These are phyloP conservation scores for Lepidurus apus DNA, from an alignment of 1,140 invertebrate genomes.

Conservation along the genomic window DNA sequence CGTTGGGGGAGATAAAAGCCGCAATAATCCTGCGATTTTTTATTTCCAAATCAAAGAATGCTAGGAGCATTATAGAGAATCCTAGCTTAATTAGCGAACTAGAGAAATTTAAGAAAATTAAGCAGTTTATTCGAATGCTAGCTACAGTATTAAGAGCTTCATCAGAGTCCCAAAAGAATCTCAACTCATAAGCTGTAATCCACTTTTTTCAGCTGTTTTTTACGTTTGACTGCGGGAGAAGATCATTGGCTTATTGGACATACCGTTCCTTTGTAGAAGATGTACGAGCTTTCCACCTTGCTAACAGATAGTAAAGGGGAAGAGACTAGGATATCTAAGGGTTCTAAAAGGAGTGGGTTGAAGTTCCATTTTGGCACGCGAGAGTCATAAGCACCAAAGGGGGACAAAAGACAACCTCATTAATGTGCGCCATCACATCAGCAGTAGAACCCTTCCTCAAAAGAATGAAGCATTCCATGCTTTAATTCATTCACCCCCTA, in stretches of 20 bases:
- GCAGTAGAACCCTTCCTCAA: not conserved
- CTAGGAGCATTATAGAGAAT: too few species aligned
- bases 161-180: not conserved
- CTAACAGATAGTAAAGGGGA: not conserved
- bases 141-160: too few species aligned
- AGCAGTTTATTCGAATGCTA: too few species aligned
- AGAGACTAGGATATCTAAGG: not conserved
- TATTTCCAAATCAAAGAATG: too few species aligned
- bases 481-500: not conserved
- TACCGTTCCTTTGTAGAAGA: not conserved
- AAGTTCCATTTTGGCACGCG: not conserved
- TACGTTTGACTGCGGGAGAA: not conserved
- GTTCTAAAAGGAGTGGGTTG: not conserved
- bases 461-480: not conserved
- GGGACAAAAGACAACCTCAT: conserved; percentile 7
- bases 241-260: conserved; percentile 3
- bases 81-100: too few species aligned
- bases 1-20: not conserved
- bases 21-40: too few species aligned
- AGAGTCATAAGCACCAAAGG: not conserved
- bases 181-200: not conserved
- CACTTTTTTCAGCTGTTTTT: not conserved
- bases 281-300: not conserved
- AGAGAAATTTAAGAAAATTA: too few species aligned
- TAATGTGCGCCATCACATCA: not conserved